Base-by-base conservation (phyloP, 2,888 invertebrate species). In the Melipona bicolor region DNA sequence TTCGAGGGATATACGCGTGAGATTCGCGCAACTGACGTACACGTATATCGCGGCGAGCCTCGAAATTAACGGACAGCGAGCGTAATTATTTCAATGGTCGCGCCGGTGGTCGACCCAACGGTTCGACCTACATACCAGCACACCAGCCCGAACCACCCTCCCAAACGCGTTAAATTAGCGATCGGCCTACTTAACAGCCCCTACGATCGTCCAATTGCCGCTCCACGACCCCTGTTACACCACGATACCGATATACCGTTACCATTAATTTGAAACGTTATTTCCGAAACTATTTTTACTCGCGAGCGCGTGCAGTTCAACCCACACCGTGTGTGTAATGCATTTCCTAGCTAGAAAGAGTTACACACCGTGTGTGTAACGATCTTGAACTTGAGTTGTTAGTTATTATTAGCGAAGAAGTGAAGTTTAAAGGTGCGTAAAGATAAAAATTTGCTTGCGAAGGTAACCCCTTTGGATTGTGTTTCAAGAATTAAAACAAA, bases 71-170 rank as follows among this genome's bases (percentile, higher is more conserved):
- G 92, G 91, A 89, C 92, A 92, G 91, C 90, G 91, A 92, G 91
- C 91, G 93, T 93, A 93, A 93, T 93, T 93, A 92, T 93, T 93
- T 93, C 92, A 92, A 93, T 91, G 92, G 92, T 88, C 91, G 90
- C 86, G 90, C 89, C 84, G 90, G 91, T 86, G 90, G 88, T 82
- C 84, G 85, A 85, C 86, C 82, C 87, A 43, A 67, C 79, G 79
- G 85, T 85, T 87, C 90, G 91, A 91, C 90, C 91, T 89, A 91
- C 85, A 91, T 91, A 91, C 89, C 88, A 84, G 77, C 67, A 81
- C 81, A 71, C 75, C 86, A 68, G 70, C 87, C 9, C 83, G 77
- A 76, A 75, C 77, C 52, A 77, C 65, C 77, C 75, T 62, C 74
- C 81, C 79, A 86, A 88, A 86, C 84, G 61, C 65, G 76, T 88